These are phyloP conservation scores for Dendrocincla fuliginosa DNA, from an alignment of 2,797 vertebrate species.

Conservation along the genomic window DNA sequence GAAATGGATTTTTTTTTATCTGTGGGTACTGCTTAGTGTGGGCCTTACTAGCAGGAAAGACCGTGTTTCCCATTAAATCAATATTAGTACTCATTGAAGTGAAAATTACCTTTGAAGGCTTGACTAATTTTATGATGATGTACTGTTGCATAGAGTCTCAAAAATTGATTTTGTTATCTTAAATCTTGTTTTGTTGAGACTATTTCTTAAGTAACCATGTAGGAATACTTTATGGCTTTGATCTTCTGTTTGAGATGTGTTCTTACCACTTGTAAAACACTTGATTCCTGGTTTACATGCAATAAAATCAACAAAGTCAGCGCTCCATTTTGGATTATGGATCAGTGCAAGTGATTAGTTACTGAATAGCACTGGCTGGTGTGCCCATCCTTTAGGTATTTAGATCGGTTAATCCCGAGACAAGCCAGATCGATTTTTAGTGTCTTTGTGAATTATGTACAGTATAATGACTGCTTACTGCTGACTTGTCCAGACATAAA, in stretches of 20 bases:
- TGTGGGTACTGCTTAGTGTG: background rate
- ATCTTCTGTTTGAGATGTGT: background rate
- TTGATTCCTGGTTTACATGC: background rate
- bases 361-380: background rate
- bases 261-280: background rate
- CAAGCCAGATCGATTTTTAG: slow-evolving; percentile 11
- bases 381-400: background rate
- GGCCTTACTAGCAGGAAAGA: background rate
- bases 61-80: background rate
- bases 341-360: background rate
- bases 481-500: background rate
- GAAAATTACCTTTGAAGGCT: background rate
- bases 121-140: background rate
- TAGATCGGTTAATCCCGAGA: background rate
- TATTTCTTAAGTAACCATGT: background rate
- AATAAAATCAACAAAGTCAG: background rate
- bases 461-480: background rate
- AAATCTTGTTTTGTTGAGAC: background rate
- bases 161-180: background rate
- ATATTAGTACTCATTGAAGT: background rate
- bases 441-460: slow-evolving; percentile 3
- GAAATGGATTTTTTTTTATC: background rate
- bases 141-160: background rate
- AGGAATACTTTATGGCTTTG: background rate
- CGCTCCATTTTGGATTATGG: background rate